Conservation (phyloP, 2,113 vertebrate genomes). For the Tachysurus fulvidraco region DNA sequence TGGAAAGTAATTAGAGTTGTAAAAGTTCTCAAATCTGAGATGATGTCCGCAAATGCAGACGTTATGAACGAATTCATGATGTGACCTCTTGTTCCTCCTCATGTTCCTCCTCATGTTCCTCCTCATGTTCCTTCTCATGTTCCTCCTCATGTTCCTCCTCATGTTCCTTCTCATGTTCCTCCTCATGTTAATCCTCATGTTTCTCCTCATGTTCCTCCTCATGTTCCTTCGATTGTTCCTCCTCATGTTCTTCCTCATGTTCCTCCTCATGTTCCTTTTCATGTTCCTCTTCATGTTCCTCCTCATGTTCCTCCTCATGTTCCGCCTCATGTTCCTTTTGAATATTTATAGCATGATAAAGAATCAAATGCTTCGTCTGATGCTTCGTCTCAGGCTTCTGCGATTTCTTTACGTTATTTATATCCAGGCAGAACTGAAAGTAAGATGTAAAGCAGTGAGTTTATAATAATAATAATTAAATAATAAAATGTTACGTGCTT, state of each 20-base stretch:
- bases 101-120: too few species aligned
- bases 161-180: too few species aligned
- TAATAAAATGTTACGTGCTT: not conserved
- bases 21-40: not conserved
- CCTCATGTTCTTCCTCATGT: too few species aligned
- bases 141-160: too few species aligned
- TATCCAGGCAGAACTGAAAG: not conserved
- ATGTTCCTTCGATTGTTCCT: too few species aligned
- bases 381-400: not conserved
- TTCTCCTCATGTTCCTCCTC: too few species aligned
- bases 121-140: too few species aligned
- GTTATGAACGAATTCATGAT: not conserved
- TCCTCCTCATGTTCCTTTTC: too few species aligned
- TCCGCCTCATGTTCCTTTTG: too few species aligned
- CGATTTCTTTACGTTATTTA: not conserved
- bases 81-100: not conserved
- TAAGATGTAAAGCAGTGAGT: not conserved
- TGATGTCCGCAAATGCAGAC: not conserved
- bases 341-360: not conserved
- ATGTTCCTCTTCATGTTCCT: too few species aligned
- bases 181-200: too few species aligned
- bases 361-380: not conserved
- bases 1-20: not conserved
- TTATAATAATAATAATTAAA: not conserved
- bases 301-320: too few species aligned